Evolutionary conservation across 23 tunicate species (phyloP).

Genomic region (Trididemnum miniatum): DNA sequence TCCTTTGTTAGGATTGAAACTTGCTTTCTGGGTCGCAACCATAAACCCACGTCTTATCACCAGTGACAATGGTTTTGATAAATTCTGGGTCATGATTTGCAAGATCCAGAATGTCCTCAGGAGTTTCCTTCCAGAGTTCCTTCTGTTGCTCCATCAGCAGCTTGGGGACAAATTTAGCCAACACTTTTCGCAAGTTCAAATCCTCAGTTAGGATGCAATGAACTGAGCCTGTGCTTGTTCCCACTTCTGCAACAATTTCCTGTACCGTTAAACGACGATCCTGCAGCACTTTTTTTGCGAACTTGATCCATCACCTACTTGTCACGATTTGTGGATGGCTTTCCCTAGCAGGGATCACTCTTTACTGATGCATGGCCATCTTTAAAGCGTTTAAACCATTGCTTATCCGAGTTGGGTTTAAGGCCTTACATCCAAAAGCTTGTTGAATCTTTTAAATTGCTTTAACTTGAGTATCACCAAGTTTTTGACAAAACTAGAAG

Average conservation of each 20-base stretch:
- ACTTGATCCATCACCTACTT: conserved; percentile 21
- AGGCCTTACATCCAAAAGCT: conserved; percentile 8
- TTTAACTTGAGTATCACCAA: conserved; percentile 28
- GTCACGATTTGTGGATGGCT: conserved; percentile 22
- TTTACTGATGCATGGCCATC: conserved; percentile 14
- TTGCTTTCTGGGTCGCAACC: conserved; percentile 25
- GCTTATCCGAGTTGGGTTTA: conserved; percentile 34
- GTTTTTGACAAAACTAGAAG: conserved; percentile 36
- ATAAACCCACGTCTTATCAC: conserved; percentile 16
- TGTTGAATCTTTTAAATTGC: conserved; percentile 19
- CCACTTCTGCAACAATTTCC: conserved; percentile 25
- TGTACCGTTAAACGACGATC: conserved; percentile 22
- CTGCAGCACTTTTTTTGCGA: conserved; percentile 6
- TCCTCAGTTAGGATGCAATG: conserved; percentile 11
- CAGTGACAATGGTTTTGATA: conserved; percentile 28
- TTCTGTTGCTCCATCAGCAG: conserved; percentile 39
- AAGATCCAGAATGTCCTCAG: conserved; percentile 11
- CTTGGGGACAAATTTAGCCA: conserved; percentile 29
- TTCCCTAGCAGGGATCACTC: conserved; percentile 27
- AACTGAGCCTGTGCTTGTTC: conserved; percentile 32
- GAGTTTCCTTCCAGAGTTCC: conserved; percentile 33
- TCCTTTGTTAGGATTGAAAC: conserved; percentile 19
- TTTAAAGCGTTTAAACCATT: conserved; percentile 30
- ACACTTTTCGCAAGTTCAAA: conserved; percentile 37
- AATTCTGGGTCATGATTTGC: conserved; percentile 40